These are phyloP conservation scores for Tachuris rubrigastra DNA, from an alignment of 2,113 vertebrate genomes.

Conservation along the genomic window DNA sequence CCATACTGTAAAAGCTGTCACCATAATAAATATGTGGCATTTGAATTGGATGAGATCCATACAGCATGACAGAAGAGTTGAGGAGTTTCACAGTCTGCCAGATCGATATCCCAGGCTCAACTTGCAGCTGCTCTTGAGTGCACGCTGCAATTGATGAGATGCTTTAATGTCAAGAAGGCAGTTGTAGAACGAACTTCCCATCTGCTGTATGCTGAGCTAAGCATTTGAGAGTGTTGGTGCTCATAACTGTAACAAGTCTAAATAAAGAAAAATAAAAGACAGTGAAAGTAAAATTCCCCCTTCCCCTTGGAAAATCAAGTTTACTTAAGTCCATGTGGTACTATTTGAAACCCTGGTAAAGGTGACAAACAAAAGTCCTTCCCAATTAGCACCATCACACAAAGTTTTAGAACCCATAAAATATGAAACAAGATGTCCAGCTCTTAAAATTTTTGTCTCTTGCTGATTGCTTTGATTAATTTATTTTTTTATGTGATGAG, in stretches of 20 bases:
- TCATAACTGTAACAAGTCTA: neutral
- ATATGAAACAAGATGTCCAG: neutral
- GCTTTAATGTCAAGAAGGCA: neutral
- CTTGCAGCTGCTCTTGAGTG: neutral
- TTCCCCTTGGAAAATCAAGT: neutral
- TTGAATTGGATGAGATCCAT: neutral
- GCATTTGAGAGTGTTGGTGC: neutral
- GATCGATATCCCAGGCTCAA: neutral
- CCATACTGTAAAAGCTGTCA: neutral
- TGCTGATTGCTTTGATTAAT: neutral
- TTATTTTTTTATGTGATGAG: neutral
- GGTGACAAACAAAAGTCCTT: neutral
- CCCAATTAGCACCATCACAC: neutral
- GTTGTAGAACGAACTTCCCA: neutral
- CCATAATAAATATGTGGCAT: neutral
- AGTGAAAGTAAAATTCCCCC: neutral
- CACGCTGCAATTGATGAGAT: accelerated
- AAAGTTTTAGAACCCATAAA: neutral
- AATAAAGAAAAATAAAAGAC: neutral
- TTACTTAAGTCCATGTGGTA: neutral
- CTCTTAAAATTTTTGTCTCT: neutral
- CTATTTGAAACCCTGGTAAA: neutral
- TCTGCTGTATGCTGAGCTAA: accelerated
- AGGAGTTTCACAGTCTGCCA: neutral
- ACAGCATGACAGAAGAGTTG: neutral